Evolutionary conservation across 2,113 vertebrate species (phyloP), one percentile per base, ranked within the genome.

Genomic region (Amblyopsis rosae): DNA sequence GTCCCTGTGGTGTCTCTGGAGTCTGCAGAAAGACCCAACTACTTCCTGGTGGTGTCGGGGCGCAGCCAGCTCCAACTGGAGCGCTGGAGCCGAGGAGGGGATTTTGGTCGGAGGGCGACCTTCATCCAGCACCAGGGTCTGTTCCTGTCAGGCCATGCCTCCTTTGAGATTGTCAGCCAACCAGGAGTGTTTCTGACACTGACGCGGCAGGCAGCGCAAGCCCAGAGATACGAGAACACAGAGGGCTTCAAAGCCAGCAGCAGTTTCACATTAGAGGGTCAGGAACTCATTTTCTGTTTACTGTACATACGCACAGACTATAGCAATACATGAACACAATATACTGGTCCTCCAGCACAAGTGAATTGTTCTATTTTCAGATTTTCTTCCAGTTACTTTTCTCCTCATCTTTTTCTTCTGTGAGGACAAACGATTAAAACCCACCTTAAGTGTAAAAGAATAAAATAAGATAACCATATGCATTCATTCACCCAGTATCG

Each of bases 11-110:
- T 98, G 82, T 99, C 96, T 0, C 77, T 99, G 77, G 98, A 98
- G 73, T 98, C 96, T 79, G 96, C 97, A 1, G 96, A 98, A 87
- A 95, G 98, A 59, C 97, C 98, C 35, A 99, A 98, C 88, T 98
- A 94, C 86, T 99, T 98, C 86, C 91, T 99, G 19, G 94, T 84
- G 0, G 91, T 95, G 17, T 90, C 92, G 0, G 84, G 92, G 3
- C 87, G 93, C 59, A 91, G 91, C 61, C 84, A 72, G 0, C 16
- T 98, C 17, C 92, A 90, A 9, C 45, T 98, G 90, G 92, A 96
- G 76, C 93, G 82, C 49, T 99, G 97, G 98, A 90, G 89, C 78
- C 89, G 88, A 32, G 94, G 86, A 66, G 79, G 85, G 3, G 92
- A 90, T 15, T 99, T 98, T 83, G 84, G 53, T 17, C 93, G 78